These are phyloP conservation scores for Exephanes ischioxanthus DNA, from an alignment of 2,888 invertebrate species.

Conservation along the genomic window DNA sequence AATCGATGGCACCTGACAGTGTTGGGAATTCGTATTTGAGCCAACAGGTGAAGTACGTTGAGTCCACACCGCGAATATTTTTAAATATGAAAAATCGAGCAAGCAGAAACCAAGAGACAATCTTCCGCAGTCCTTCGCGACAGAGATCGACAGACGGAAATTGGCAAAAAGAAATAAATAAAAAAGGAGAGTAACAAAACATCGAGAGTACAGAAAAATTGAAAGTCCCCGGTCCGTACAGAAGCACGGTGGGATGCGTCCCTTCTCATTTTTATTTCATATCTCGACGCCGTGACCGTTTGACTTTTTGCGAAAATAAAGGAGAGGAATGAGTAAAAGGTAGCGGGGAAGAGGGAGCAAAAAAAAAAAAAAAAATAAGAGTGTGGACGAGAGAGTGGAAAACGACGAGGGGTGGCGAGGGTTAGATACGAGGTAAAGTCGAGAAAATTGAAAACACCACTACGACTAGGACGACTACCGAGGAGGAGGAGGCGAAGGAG, in stretches of 20 bases:
- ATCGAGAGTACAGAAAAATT: conserved; percentile 44
- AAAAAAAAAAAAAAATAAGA: conserved; percentile 12
- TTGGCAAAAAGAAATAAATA: background rate
- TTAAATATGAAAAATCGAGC: background rate
- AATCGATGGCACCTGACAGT: background rate
- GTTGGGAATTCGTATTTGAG: too few relatives aligned
- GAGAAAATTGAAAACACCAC: conserved; percentile 62
- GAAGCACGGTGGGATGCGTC: background rate
- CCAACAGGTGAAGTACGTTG: background rate
- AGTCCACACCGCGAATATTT: background rate
- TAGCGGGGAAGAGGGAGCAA: background rate
- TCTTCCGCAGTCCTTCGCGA: conserved; percentile 20
- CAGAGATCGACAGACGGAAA: background rate
- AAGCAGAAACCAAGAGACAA: background rate
- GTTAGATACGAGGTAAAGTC: conserved; percentile 24
- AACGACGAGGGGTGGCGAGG: conserved; percentile 18
- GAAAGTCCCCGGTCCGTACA: conserved; percentile 38
- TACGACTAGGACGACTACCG: conserved; percentile 6
- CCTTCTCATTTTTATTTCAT: conserved; percentile 49
- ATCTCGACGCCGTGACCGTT: conserved; percentile 14
- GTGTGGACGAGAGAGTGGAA: conserved; percentile 3
- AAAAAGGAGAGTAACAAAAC: background rate
- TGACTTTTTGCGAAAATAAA: conserved; percentile 23
- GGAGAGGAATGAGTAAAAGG: conserved; percentile 29
- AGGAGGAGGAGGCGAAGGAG: background rate